These are phyloP conservation scores for Orius insidiosus DNA, from an alignment of 1,140 invertebrate genomes.

Conservation along the genomic window DNA sequence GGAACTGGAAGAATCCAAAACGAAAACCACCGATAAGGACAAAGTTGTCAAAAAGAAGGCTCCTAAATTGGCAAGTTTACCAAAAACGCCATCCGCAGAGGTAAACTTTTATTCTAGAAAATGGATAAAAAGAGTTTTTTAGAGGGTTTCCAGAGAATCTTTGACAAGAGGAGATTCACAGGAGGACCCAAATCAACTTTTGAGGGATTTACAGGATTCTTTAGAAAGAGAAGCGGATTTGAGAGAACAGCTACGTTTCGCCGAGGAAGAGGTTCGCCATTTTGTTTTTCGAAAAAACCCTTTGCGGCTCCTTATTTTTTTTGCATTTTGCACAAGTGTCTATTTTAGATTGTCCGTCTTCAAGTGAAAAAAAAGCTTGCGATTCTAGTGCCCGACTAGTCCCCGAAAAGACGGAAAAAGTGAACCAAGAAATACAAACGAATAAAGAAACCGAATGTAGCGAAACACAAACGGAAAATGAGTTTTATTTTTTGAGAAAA, in stretches of 20 bases:
- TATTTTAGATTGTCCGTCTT: slow-evolving; percentile 13
- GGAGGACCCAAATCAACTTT: slow-evolving; percentile 58
- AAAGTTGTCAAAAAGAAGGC: slow-evolving; percentile 35
- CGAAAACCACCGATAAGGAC: slow-evolving; percentile 27
- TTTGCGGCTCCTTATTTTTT: no score
- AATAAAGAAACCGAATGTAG: no score
- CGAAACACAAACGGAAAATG: no score
- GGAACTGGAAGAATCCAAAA: slow-evolving; percentile 53
- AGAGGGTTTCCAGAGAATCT: slow-evolving; percentile 48
- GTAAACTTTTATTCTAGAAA: slow-evolving; percentile 15
- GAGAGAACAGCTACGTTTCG: slow-evolving; percentile 72
- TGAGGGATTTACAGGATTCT: slow-evolving; percentile 74
- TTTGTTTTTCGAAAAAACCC: no score
- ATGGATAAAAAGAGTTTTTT: slow-evolving; percentile 12
- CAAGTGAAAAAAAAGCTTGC: slow-evolving; percentile 12
- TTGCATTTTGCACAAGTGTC: slow-evolving; percentile 4
- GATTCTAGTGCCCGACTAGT: slow-evolving; percentile 9
- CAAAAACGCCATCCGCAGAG: slow-evolving; percentile 33
- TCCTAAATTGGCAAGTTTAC: slow-evolving; percentile 33
- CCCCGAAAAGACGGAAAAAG: background rate
- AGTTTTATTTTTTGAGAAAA: background rate
- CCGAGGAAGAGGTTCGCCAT: slow-evolving; percentile 58
- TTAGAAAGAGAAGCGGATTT: slow-evolving; percentile 83
- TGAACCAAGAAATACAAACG: no score
- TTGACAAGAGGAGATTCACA: slow-evolving; percentile 53